phyloP scores from a whole-genome alignment of 1,140 invertebrate species.

The Drosophila sucinea region DNA sequence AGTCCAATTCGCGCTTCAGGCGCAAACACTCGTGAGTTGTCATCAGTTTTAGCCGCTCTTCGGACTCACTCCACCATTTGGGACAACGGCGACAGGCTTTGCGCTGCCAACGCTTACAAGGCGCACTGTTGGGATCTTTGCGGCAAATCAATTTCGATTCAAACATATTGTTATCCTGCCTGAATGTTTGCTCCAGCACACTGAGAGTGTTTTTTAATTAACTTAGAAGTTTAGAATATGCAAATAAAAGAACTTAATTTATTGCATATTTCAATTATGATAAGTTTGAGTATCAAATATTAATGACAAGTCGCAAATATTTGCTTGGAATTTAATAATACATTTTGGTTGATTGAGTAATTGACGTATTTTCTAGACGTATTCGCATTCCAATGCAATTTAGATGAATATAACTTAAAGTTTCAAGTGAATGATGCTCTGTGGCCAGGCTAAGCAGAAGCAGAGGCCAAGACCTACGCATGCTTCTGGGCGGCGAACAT shows the following conservation, averaged over 20 bases:
- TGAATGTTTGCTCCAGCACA: neutral
- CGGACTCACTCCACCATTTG: neutral
- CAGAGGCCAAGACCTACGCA: neutral
- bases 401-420: neutral
- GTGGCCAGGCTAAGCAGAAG: neutral
- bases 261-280: neutral
- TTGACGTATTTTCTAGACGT: neutral
- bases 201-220: neutral
- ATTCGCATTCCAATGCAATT: neutral
- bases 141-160: neutral
- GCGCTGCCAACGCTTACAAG: neutral
- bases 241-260: neutral
- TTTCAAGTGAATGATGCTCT: neutral
- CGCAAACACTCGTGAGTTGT: constrained; percentile 25
- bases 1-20: constrained; percentile 32
- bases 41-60: neutral
- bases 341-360: constrained; percentile 10
- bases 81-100: neutral
- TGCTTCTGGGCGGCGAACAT: constrained; percentile 27
- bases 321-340: constrained; percentile 15
- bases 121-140: neutral
- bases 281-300: neutral
- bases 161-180: neutral
- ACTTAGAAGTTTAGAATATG: neutral
- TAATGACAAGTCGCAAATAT: neutral